Conservation (phyloP, 64 coral and sea anemone genomes). For the Montipora sp. region DNA sequence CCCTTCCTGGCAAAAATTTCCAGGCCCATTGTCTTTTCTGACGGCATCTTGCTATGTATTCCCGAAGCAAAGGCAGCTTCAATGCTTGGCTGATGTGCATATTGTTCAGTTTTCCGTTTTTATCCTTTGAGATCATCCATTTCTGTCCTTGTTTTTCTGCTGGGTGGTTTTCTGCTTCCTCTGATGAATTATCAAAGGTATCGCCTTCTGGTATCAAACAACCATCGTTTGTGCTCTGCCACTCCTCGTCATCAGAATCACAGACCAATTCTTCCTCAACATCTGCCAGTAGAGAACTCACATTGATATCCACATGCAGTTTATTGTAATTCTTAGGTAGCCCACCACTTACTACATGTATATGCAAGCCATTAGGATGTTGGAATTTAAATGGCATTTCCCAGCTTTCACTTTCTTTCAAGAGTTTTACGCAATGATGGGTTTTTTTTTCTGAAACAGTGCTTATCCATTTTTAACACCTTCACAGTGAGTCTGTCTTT, state of each 20-base stretch:
- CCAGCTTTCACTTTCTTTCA: too few relatives aligned
- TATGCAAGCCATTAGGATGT: background rate
- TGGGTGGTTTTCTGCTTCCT: background rate
- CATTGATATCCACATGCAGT: background rate
- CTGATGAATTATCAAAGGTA: too few relatives aligned
- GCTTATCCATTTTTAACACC: too few relatives aligned
- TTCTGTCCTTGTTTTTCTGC: background rate
- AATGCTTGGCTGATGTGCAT: constrained; percentile 52
- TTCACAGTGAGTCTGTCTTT: too few relatives aligned
- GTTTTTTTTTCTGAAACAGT: too few relatives aligned
- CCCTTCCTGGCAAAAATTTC: constrained; percentile 39
- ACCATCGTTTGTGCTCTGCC: background rate
- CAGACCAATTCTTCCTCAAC: background rate
- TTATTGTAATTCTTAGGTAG: constrained; percentile 3
- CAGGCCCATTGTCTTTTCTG: constrained; percentile 58
- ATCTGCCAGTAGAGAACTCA: background rate
- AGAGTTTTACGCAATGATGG: too few relatives aligned
- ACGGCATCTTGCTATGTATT: constrained; percentile 53
- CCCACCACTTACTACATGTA: background rate
- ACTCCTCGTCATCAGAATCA: background rate
- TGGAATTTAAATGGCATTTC: too few relatives aligned
- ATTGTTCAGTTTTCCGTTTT: constrained; percentile 21
- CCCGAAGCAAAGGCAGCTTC: background rate
- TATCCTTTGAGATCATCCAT: constrained; percentile 45
- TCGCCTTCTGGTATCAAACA: background rate